These are phyloP conservation scores for Myiopsitta monachus DNA, from an alignment of 2,113 vertebrate genomes.

Conservation along the genomic window DNA sequence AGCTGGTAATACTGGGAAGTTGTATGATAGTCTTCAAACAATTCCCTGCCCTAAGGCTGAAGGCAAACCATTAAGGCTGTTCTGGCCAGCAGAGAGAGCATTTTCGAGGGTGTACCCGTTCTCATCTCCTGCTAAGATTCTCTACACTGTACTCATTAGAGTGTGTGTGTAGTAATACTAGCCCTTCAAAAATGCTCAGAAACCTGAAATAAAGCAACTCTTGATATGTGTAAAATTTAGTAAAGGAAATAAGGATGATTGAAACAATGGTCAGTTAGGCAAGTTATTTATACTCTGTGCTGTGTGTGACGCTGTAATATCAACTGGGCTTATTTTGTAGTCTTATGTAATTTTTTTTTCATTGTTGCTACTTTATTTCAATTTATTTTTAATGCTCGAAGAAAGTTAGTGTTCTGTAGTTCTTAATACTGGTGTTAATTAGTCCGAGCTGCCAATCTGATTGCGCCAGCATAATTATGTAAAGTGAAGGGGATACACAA, in stretches of 20 bases:
- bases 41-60: not conserved
- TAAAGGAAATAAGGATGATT: not conserved
- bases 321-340: not conserved
- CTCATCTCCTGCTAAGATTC: not conserved
- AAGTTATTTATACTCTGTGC: not conserved
- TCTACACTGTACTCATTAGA: not conserved
- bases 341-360: not conserved
- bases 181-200: not conserved
- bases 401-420: not conserved
- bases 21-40: not conserved
- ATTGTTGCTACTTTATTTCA: not conserved
- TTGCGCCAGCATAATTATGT: not conserved
- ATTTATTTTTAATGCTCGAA: not conserved
- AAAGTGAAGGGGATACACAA: not conserved
- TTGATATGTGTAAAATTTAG: not conserved
- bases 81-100: not conserved
- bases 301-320: not conserved
- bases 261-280: not conserved
- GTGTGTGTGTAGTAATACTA: not conserved
- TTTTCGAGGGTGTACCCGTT: not conserved
- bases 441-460: not conserved
- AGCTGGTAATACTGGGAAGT: not conserved
- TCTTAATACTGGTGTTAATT: not conserved
- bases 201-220: not conserved
- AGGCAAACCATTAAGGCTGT: not conserved